These are phyloP conservation scores for Drosophila obscura DNA, from an alignment of 1,140 invertebrate genomes.

Conservation along the genomic window DNA sequence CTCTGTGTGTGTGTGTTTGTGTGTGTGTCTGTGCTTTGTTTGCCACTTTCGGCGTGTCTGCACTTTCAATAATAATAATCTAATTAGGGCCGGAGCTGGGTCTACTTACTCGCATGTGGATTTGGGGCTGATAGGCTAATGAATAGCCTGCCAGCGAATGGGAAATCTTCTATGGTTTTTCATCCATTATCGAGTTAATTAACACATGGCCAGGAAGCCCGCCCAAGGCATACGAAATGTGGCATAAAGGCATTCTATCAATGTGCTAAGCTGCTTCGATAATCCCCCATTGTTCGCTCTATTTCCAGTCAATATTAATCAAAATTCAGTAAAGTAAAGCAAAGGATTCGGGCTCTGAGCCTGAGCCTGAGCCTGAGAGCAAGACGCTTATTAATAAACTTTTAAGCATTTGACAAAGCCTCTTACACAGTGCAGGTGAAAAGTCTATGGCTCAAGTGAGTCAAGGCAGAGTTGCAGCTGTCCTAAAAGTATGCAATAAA, in stretches of 20 bases:
- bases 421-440: slow-evolving; percentile 43
- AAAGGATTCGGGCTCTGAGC: not conserved
- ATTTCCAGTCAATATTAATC: slow-evolving; percentile 1
- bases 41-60: slow-evolving; percentile 46
- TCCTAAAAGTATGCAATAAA: slow-evolving; percentile 47
- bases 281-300: not conserved
- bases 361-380: not conserved
- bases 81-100: slow-evolving; percentile 54
- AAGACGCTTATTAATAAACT: slow-evolving; percentile 64
- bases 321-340: not conserved
- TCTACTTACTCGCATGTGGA: slow-evolving; percentile 39
- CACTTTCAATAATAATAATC: slow-evolving; percentile 75
- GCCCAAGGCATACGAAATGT: slow-evolving; percentile 1
- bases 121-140: slow-evolving; percentile 35
- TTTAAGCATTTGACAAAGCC: slow-evolving; percentile 44
- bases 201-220: slow-evolving; percentile 20
- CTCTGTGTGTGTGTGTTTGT: slow-evolving; percentile 22
- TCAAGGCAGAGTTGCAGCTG: slow-evolving; percentile 1
- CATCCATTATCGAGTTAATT: slow-evolving; percentile 22
- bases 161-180: slow-evolving; percentile 10
- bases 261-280: not conserved
- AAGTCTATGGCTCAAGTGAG: not conserved
- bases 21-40: slow-evolving; percentile 39
- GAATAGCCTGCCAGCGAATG: slow-evolving; percentile 12
- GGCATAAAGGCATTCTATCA: slow-evolving; percentile 6